Conservation (phyloP, 2,797 vertebrate genomes). For the Odontamblyopus lacepedii region DNA sequence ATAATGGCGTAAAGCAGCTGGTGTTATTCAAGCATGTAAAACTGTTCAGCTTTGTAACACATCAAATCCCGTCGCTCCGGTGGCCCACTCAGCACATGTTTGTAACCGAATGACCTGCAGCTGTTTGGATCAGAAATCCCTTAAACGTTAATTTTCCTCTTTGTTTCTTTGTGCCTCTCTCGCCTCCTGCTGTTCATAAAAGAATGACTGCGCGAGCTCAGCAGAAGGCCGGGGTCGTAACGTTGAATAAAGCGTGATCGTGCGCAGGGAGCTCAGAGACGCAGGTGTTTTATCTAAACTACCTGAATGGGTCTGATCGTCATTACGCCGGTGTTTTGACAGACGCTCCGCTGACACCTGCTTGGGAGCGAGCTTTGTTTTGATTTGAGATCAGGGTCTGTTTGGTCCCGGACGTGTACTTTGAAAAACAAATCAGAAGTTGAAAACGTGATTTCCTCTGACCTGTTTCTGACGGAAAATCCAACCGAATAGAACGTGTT, state of each 20-base stretch:
- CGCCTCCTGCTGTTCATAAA: conserved; percentile 21
- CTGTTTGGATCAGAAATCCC: conserved; percentile 6
- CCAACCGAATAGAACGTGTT: neutral
- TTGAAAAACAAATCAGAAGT: conserved; percentile 21
- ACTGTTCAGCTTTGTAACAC: too few species aligned
- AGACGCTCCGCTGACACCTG: neutral
- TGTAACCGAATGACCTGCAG: conserved; percentile 6
- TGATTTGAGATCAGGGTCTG: neutral
- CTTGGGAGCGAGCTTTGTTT: conserved; percentile 11
- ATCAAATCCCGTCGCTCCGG: neutral
- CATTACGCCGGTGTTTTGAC: conserved; percentile 17
- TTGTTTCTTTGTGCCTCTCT: conserved; percentile 11
- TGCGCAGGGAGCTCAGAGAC: conserved; percentile 16
- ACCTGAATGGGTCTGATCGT: conserved; percentile 13
- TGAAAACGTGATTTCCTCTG: neutral
- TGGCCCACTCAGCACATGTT: neutral
- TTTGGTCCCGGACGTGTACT: conserved; percentile 2
- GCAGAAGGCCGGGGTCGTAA: neutral
- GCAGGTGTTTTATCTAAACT: conserved; percentile 34
- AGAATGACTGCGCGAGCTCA: conserved; percentile 10
- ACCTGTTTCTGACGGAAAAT: neutral
- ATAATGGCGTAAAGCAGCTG: too few species aligned
- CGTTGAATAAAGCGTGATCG: conserved; percentile 30
- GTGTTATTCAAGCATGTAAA: too few species aligned
- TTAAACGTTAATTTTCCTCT: conserved; percentile 11